Evolutionary conservation across 2,888 invertebrate species (phyloP).

Genomic region (Steinernema carpocapsae): DNA sequence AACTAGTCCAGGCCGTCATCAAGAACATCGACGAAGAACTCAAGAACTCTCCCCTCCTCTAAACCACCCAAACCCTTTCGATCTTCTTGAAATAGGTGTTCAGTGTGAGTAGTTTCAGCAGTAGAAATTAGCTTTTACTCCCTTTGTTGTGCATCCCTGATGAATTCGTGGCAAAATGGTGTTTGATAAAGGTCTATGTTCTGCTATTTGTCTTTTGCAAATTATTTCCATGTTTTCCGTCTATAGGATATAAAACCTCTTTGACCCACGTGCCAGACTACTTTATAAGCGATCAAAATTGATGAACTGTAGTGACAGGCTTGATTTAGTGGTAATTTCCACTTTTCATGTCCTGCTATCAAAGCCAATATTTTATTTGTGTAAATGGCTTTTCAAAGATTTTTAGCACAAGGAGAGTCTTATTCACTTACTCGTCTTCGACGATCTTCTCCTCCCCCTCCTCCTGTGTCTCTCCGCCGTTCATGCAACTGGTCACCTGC

Average conservation of each 20-base stretch:
- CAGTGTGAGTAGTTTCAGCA: no score
- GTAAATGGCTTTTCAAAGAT: no score
- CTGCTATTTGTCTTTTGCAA: background rate
- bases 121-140: no score
- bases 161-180: background rate
- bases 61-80: background rate
- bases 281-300: no score
- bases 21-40: conserved; percentile 57
- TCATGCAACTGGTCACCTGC: conserved; percentile 44
- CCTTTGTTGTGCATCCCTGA: background rate
- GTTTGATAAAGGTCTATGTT: conserved; percentile 20
- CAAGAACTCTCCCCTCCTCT: conserved; percentile 39
- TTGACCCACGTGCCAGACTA: no score
- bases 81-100: no score
- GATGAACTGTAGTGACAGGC: no score
- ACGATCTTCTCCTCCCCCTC: background rate
- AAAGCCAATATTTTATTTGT: no score
- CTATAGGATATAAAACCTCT: no score
- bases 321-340: no score
- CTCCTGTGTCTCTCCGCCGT: background rate
- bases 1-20: conserved; percentile 75
- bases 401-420: no score
- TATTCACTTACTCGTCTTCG: conserved; percentile 1
- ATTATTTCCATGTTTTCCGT: background rate
- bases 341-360: no score